Evolutionary conservation across 2,113 vertebrate genomes (phyloP).

Genomic region (Ageneiosus marmoratus): DNA sequence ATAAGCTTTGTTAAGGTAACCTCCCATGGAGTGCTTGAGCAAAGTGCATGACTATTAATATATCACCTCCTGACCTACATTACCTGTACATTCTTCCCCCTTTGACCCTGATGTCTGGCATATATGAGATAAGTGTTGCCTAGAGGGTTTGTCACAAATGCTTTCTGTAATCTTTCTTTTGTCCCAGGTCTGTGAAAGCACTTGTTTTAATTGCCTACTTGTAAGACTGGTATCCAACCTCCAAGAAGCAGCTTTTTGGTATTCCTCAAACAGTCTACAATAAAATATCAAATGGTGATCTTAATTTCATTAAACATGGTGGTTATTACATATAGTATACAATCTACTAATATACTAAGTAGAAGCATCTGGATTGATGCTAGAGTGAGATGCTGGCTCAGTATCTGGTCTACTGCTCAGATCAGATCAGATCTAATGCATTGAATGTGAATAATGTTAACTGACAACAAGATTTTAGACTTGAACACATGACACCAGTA

Average conservation of each 20-base stretch:
- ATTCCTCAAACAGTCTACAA: not conserved
- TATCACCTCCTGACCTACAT: conserved; percentile 47
- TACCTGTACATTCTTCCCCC: conserved; percentile 27
- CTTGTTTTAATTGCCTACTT: not conserved
- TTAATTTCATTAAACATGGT: not conserved
- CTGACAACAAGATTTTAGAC: not conserved
- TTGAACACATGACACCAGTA: not conserved
- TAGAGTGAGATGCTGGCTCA: not conserved
- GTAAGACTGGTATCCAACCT: not conserved
- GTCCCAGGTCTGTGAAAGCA: not conserved
- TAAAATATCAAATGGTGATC: not conserved
- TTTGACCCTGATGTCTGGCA: conserved; percentile 15
- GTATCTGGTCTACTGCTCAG: not conserved
- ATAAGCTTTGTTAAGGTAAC: conserved; percentile 52
- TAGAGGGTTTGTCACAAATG: not conserved
- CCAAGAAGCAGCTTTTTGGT: not conserved
- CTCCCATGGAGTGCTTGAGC: conserved; percentile 24
- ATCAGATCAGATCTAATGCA: not conserved
- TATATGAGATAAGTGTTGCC: not conserved
- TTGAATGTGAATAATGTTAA: not conserved
- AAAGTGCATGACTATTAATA: conserved; percentile 54
- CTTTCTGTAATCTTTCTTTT: not conserved
- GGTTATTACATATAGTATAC: not conserved
- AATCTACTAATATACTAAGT: not conserved
- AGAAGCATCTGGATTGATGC: not conserved